Evolutionary conservation across 1,140 invertebrate genomes (phyloP).

Genomic region (Lasaia peninsularis): DNA sequence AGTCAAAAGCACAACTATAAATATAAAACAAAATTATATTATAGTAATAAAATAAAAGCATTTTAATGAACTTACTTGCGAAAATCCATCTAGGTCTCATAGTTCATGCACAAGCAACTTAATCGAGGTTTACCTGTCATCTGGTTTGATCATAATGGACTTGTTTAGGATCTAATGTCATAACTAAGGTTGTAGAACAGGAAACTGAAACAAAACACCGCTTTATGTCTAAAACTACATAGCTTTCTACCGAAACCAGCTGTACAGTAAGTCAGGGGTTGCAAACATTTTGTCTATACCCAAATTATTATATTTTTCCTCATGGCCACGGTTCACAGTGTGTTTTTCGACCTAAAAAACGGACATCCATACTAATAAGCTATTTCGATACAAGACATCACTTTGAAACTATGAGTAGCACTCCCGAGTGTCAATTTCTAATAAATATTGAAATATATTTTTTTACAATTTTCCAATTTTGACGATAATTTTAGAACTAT

Average conservation of each 20-base stretch:
- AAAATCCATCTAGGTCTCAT: slow-evolving; percentile 47
- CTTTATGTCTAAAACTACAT: slow-evolving; percentile 3
- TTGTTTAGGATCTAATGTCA: slow-evolving; percentile 36
- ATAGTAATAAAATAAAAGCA: too few species aligned
- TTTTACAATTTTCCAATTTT: too few species aligned
- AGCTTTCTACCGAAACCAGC: neutral
- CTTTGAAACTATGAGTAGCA: too few species aligned
- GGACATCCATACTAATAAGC: too few species aligned
- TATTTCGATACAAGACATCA: too few species aligned
- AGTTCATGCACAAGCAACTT: slow-evolving; percentile 29
- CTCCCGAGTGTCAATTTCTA: too few species aligned
- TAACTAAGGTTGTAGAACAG: slow-evolving; percentile 40
- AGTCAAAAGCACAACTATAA: too few species aligned
- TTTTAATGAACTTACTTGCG: slow-evolving; percentile 38
- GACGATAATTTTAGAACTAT: too few species aligned
- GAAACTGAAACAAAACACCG: slow-evolving; percentile 52
- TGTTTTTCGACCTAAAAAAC: too few species aligned
- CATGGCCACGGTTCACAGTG: too few species aligned
- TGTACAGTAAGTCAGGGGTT: slow-evolving; percentile 18
- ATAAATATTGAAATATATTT: too few species aligned
- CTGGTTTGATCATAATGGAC: slow-evolving; percentile 25
- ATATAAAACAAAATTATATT: too few species aligned
- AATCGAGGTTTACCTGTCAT: slow-evolving; percentile 23
- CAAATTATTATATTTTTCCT: neutral
- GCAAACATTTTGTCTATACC: slow-evolving; percentile 26